A percentile compares a stretch with the other conserved stretches of the same genome.
Conservation (phyloP, 1,140 invertebrate genomes). For the Aphaenogaster ashmeadi region DNA sequence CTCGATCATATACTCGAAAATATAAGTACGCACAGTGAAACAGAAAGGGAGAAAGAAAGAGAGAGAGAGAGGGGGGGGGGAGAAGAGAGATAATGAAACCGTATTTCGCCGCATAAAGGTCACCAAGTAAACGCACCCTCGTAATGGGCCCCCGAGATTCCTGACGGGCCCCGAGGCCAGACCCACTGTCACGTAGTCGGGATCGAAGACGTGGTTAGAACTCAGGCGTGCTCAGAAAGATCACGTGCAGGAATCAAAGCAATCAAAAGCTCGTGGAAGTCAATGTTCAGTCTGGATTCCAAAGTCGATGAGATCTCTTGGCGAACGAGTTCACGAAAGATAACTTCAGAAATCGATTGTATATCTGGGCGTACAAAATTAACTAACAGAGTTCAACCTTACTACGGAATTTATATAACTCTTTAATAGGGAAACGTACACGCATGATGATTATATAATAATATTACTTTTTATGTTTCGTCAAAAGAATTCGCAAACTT, state of each 20-base stretch:
- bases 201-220: constrained; percentile 72
- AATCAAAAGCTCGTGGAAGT: constrained; percentile 58
- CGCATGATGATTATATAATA: background rate
- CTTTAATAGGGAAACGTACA: background rate
- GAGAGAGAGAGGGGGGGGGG: constrained; percentile 24
- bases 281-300: constrained; percentile 54
- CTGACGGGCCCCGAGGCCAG: constrained; percentile 73
- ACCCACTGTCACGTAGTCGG: constrained; percentile 72
- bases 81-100: constrained; percentile 68
- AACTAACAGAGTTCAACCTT: background rate
- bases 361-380: background rate
- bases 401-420: background rate
- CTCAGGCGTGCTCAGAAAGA: constrained; percentile 55
- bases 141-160: constrained; percentile 75
- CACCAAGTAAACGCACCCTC: constrained; percentile 78
- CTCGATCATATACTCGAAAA: constrained; percentile 36
- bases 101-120: constrained; percentile 75
- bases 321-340: background rate
- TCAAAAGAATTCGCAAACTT: background rate
- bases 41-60: constrained; percentile 66
- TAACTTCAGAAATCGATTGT: constrained; percentile 26
- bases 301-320: constrained; percentile 49
- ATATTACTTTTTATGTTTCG: background rate
- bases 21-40: constrained; percentile 17
- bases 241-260: constrained; percentile 64